These are phyloP conservation scores for Chelonus formosanus DNA, from an alignment of 2,888 invertebrate species.

Conservation along the genomic window DNA sequence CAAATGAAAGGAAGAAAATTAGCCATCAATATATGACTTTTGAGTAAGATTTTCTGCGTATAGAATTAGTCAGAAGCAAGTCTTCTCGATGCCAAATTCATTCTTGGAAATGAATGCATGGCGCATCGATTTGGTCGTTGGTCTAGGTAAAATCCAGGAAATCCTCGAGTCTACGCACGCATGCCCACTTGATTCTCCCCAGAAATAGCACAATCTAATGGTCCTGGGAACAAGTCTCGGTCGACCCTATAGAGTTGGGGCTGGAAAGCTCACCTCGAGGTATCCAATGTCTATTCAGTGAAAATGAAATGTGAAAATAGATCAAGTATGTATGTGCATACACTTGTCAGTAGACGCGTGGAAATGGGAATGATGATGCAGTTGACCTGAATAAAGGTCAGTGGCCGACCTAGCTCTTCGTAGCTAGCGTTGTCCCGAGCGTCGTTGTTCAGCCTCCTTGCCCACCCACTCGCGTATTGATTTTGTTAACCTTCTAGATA, in stretches of 20 bases:
- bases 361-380: constrained; percentile 58
- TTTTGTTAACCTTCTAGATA: constrained; percentile 58
- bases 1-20: too few relatives aligned
- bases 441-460: constrained; percentile 43
- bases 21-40: too few relatives aligned
- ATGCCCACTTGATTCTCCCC: constrained; percentile 29
- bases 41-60: constrained; percentile 7
- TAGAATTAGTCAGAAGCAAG: constrained; percentile 32
- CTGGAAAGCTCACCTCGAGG: constrained; percentile 5
- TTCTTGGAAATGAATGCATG: constrained; percentile 41
- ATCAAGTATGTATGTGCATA: constrained; percentile 9
- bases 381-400: constrained; percentile 63
- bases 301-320: constrained; percentile 31
- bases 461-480: constrained; percentile 50
- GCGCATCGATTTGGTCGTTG: constrained; percentile 3
- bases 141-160: constrained; percentile 30
- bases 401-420: constrained; percentile 60
- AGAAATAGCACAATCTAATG: constrained; percentile 33
- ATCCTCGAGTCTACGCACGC: constrained; percentile 20
- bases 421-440: constrained; percentile 28
- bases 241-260: constrained; percentile 16
- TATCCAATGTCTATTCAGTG: constrained; percentile 19
- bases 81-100: constrained; percentile 41
- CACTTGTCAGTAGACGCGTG: constrained; percentile 38
- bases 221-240: constrained; percentile 28